Evolutionary conservation across 2,113 vertebrate species (phyloP).

Genomic region (Pangasianodon hypophthalmus): DNA sequence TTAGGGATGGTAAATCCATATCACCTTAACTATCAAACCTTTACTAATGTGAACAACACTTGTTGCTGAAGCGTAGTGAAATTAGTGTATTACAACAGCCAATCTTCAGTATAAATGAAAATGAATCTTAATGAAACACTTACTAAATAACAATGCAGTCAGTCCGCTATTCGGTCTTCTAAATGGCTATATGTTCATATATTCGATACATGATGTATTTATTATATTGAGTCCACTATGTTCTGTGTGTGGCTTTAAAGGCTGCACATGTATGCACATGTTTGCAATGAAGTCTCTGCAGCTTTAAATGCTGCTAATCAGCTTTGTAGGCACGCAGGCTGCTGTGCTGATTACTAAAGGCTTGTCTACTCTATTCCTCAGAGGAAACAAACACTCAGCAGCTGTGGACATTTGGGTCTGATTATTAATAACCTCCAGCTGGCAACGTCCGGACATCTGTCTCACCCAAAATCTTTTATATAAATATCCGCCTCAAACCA

Average conservation of each 20-base stretch:
- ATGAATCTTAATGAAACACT: neutral
- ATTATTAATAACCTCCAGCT: slow-evolving; percentile 4
- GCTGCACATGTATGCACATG: neutral
- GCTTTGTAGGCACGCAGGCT: slow-evolving; percentile 10
- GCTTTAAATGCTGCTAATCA: slow-evolving; percentile 19
- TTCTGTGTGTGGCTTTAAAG: neutral
- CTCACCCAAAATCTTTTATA: neutral
- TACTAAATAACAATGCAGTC: no score
- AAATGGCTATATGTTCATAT: neutral
- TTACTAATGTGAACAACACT: no score
- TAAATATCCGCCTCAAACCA: neutral
- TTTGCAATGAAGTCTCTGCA: neutral
- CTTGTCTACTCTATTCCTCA: neutral
- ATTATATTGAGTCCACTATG: no score
- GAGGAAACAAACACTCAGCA: neutral
- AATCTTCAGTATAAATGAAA: neutral
- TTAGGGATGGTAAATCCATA: no score
- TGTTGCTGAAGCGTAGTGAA: no score
- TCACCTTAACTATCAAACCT: no score
- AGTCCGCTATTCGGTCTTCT: neutral
- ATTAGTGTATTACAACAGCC: no score
- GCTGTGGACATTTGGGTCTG: neutral
- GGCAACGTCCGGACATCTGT: neutral
- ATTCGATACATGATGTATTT: neutral
- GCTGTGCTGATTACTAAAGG: neutral